Base-by-base conservation (phyloP, 2,888 invertebrate species). In the Adelphocoris suturalis region DNA sequence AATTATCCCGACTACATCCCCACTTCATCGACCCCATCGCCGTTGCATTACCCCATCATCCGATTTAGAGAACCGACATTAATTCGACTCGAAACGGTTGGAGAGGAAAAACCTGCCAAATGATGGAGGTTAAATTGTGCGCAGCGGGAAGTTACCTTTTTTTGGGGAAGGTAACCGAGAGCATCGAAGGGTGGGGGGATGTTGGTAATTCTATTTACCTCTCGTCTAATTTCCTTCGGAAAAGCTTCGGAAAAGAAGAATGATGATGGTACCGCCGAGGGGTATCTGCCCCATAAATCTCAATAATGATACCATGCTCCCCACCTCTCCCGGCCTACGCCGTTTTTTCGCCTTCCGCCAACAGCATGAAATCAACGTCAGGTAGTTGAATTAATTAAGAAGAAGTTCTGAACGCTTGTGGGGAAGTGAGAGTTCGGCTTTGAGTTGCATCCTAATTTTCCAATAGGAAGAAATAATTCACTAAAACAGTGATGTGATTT, bases 351-450 rank as follows among this genome's bases (percentile, higher is more conserved):
- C 23, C 68, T 68, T 68, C 27, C 68, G 68, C 68, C 23, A 68
- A 68, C 68, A 68, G 68, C 68, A 68, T 68, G 23, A 68, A 68
- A 68, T 68, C 68, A 68, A 68, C 68, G 68, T 68, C 68, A 68
- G 68, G 68, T 68, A 68, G 68, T 68, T 68, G 68, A 68, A 68
- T 27, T 68, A 68, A 68, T 68, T 68, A 68, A 68, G 68, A 68
- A 68, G 19, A 68, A 68, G 68, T n/a, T n/a, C n/a, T n/a, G 16
- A 57, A 57, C 68, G 27, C 0, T 11, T 68, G n/a, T 0, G 68
- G 68, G 68, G 68, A n/a, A 23, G 11, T 12, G 12, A 19, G 23
- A 13, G 2, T 68, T 37, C 23, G 9, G 11, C 23, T 27, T 9
- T 12, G 27, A 68, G 27, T 68, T 27, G 68, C 68, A 68, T 68